Conservation (phyloP, 2,113 vertebrate species). For the Corynorhinus townsendii region DNA sequence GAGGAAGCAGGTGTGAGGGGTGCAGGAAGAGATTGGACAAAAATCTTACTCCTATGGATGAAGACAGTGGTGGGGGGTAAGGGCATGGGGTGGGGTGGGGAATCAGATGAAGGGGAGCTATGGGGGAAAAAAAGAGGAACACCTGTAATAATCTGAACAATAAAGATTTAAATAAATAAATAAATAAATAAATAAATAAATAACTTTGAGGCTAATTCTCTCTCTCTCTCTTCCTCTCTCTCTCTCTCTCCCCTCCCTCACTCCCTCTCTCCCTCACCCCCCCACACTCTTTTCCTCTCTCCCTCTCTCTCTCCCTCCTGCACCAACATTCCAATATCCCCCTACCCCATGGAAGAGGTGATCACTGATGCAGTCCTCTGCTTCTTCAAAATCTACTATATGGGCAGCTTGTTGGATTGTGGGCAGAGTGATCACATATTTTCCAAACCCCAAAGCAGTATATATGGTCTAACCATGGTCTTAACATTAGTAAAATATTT, state of each 20-base stretch:
- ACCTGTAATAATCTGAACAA: too few relatives aligned
- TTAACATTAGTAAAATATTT: background rate
- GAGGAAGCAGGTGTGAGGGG: too few relatives aligned
- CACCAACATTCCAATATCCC: background rate
- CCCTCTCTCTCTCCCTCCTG: background rate
- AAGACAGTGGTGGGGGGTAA: too few relatives aligned
- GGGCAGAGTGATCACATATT: background rate
- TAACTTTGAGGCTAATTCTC: background rate
- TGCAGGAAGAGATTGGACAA: too few relatives aligned
- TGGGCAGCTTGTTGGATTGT: background rate
- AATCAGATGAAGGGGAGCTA: too few relatives aligned
- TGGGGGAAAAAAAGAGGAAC: too few relatives aligned
- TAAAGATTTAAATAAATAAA: too few relatives aligned
- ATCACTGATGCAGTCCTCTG: background rate
- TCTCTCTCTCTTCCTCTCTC: background rate
- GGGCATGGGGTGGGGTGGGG: too few relatives aligned
- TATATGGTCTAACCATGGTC: background rate
- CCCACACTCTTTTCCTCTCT: background rate
- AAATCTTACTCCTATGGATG: too few relatives aligned
- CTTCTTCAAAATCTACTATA: background rate
- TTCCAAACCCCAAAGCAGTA: background rate
- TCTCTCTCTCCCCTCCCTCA: background rate
- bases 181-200: background rate
- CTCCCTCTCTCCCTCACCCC: too few relatives aligned
- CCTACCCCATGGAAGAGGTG: background rate